Evolutionary conservation across 2,797 vertebrate species (phyloP).

Genomic region (Xenops minutus): DNA sequence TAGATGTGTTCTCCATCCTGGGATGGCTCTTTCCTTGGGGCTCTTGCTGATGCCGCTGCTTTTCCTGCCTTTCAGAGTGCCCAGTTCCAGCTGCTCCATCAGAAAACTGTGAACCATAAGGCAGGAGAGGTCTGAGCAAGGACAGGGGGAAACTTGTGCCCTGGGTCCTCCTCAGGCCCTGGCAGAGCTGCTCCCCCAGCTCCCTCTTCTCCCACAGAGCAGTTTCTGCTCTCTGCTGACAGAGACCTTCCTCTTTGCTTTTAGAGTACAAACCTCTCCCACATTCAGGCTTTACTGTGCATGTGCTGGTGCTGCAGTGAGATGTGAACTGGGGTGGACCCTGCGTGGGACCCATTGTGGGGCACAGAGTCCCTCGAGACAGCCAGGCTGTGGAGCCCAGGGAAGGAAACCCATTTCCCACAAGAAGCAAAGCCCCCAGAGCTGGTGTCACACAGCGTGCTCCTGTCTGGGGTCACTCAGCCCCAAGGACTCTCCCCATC

Average conservation of each 20-base stretch:
- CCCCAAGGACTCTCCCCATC: background rate
- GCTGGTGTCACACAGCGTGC: background rate
- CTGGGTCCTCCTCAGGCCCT: background rate
- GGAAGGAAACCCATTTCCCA: background rate
- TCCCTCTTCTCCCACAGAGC: background rate
- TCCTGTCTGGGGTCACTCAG: background rate
- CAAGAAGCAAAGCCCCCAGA: background rate
- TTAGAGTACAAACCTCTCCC: background rate
- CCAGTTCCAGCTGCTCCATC: background rate
- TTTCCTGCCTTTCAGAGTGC: background rate
- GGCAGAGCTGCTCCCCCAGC: background rate
- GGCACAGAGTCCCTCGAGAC: background rate
- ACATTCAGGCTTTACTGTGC: background rate
- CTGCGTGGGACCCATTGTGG: accelerated
- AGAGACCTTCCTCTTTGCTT: background rate
- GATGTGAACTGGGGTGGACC: background rate
- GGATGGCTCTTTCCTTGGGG: background rate
- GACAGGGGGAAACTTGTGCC: background rate
- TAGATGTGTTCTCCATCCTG: background rate
- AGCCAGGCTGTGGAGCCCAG: background rate
- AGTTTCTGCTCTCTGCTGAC: background rate
- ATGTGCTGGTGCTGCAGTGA: accelerated
- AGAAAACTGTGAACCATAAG: background rate
- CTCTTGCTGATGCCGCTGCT: background rate
- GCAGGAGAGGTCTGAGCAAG: background rate